These are phyloP conservation scores for Stichodactyla helianthus DNA, from an alignment of 64 coral and sea anemone genomes.

Conservation along the genomic window DNA sequence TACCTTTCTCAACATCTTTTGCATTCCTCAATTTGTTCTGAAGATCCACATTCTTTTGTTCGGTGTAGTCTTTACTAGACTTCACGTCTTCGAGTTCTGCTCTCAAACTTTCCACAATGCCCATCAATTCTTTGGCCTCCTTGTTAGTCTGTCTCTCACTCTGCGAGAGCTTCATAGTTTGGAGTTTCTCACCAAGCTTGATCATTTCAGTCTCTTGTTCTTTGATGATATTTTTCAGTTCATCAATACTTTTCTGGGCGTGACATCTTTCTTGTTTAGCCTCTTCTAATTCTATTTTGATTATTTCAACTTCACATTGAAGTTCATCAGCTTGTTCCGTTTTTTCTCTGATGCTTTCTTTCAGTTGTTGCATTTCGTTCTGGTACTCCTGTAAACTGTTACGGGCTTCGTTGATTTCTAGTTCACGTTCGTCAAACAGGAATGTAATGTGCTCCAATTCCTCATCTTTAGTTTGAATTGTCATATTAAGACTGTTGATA, in stretches of 20 bases:
- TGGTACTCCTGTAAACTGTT: conserved; percentile 32
- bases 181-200: not conserved
- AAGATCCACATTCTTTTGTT: not conserved
- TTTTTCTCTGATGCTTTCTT: not conserved
- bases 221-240: conserved; percentile 3
- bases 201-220: conserved; percentile 36
- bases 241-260: conserved; percentile 10
- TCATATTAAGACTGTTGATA: conserved; percentile 52
- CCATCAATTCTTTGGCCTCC: not conserved
- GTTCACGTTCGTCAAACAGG: conserved; percentile 62
- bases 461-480: conserved; percentile 53
- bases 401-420: conserved; percentile 59
- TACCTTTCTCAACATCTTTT: not conserved
- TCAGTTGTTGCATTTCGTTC: not conserved
- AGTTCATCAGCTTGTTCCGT: conserved; percentile 1
- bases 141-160: not conserved
- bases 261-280: not conserved
- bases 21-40: not conserved
- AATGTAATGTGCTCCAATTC: conserved; percentile 77
- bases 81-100: not conserved
- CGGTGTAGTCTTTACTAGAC: not conserved
- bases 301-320: not conserved
- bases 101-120: not conserved
- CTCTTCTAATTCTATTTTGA: not conserved
- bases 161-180: not conserved